These are phyloP conservation scores for Lycaena phlaeas DNA, from an alignment of 2,888 invertebrate species.

Conservation along the genomic window DNA sequence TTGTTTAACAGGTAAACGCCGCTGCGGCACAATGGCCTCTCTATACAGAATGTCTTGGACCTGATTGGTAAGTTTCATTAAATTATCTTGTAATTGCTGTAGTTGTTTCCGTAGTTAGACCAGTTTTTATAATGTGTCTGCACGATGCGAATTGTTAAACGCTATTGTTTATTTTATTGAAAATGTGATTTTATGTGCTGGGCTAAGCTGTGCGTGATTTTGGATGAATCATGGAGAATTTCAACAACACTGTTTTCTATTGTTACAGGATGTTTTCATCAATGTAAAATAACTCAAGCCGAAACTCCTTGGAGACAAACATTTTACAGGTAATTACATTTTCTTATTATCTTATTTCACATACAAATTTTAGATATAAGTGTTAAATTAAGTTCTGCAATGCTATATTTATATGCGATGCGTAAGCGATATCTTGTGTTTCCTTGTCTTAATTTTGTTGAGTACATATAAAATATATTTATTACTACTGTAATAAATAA, in stretches of 20 bases:
- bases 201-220: constrained; percentile 27
- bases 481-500: no score
- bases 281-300: not conserved
- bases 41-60: constrained; percentile 5
- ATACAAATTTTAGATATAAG: not conserved
- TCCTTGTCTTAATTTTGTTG: no score
- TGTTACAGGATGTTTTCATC: constrained; percentile 23
- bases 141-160: constrained; percentile 27
- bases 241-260: constrained; percentile 31
- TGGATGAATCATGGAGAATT: constrained; percentile 12
- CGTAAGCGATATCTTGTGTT: constrained; percentile 2
- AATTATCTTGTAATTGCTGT: constrained; percentile 8
- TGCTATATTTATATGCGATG: constrained; percentile 11
- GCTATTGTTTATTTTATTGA: constrained; percentile 13
- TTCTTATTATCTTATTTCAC: not conserved
- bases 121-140: constrained; percentile 21
- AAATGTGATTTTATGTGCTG: constrained; percentile 19
- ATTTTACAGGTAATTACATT: constrained; percentile 13
- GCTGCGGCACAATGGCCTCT: constrained; percentile 7
- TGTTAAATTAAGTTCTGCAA: constrained; percentile 6
- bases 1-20: constrained; percentile 18
- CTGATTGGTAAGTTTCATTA: constrained; percentile 22
- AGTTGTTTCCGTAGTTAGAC: constrained; percentile 11
- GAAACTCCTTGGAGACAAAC: no score
- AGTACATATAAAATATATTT: no score